Conservation (phyloP, 1,140 invertebrate genomes). For the Babylonia areolata region DNA sequence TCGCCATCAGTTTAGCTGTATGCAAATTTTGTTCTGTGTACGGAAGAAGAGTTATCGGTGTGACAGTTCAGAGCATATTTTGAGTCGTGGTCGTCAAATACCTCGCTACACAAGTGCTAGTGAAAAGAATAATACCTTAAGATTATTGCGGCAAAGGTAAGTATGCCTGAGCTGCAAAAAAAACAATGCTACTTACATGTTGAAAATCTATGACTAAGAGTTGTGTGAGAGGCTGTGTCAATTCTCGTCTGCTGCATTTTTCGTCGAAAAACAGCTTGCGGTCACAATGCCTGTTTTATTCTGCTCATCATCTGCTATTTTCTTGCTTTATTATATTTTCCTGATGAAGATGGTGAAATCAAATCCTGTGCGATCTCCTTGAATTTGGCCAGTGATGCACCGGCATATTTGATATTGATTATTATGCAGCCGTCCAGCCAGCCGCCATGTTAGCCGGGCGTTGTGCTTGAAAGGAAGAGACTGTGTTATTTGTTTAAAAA, state of each 20-base stretch:
- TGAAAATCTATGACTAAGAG: background rate
- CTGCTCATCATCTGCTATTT: background rate
- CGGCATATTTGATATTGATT: constrained; percentile 51
- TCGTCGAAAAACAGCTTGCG: background rate
- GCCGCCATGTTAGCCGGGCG: constrained; percentile 41
- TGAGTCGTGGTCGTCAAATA: background rate
- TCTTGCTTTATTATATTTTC: background rate
- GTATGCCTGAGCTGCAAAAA: background rate
- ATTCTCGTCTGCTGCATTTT: constrained; percentile 9
- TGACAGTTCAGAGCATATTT: background rate
- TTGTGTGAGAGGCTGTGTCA: background rate
- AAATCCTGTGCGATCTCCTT: too few relatives aligned
- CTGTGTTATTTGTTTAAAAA: background rate
- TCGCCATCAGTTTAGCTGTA: constrained; percentile 41
- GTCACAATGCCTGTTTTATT: background rate
- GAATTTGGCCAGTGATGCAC: constrained; percentile 36
- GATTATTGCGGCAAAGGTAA: background rate
- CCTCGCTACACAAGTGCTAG: background rate
- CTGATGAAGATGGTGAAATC: background rate
- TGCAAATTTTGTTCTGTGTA: constrained; percentile 40
- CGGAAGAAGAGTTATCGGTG: constrained; percentile 24
- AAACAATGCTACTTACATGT: background rate
- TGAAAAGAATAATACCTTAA: background rate
- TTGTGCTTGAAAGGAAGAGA: constrained; percentile 15
- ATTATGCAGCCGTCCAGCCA: constrained; percentile 46